Conservation (phyloP, 1,140 invertebrate species). For the Cylas formicarius region DNA sequence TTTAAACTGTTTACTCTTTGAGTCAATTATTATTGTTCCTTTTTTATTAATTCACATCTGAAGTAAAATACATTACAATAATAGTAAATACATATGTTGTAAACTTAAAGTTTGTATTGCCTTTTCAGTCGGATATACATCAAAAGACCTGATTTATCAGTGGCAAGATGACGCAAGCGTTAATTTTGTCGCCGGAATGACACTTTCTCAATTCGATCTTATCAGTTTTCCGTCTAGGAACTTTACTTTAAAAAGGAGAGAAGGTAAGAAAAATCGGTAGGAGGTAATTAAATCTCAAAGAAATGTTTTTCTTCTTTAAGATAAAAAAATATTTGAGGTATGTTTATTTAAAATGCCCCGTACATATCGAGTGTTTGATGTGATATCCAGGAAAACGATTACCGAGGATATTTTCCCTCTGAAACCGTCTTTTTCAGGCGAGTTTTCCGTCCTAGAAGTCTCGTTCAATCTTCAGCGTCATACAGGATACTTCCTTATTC, state of each 20-base stretch:
- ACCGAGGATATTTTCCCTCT: constrained; percentile 1
- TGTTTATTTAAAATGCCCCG: too few species aligned
- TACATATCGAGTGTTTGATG: too few species aligned
- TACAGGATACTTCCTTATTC: constrained; percentile 89
- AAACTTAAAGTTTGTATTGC: background rate
- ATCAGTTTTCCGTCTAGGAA: constrained; percentile 78
- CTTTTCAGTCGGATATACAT: constrained; percentile 79
- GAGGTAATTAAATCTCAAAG: constrained; percentile 2
- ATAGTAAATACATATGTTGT: constrained; percentile 1
- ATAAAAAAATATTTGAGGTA: too few species aligned
- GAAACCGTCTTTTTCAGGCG: constrained; percentile 45
- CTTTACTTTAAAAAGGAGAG: constrained; percentile 66
- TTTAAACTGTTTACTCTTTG: too few species aligned
- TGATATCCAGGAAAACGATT: too few species aligned
- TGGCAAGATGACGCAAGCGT: constrained; percentile 81
- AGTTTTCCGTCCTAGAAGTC: constrained; percentile 73
- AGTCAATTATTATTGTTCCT: constrained; percentile 1
- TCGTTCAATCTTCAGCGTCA: constrained; percentile 87
- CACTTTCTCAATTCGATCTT: constrained; percentile 85
- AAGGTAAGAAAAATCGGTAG: constrained; percentile 47
- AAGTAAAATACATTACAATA: too few species aligned
- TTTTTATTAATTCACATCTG: background rate
- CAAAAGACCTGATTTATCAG: constrained; percentile 78
- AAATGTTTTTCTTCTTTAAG: background rate
- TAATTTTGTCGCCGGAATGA: constrained; percentile 82